These are phyloP conservation scores for Hemiscyllium ocellatum DNA, from an alignment of 2,113 vertebrate species.

Conservation along the genomic window DNA sequence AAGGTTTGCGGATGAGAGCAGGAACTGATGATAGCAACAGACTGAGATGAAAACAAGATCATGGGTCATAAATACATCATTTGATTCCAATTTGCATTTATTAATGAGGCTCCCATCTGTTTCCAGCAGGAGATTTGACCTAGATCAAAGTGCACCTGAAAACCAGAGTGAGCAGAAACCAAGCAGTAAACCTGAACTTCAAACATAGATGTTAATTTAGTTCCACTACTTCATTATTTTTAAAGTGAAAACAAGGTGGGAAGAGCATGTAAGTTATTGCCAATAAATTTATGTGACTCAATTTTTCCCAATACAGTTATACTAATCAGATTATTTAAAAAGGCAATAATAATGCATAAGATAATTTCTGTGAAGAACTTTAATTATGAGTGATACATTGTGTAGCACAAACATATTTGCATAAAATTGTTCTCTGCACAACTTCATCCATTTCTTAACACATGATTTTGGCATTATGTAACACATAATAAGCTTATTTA, in stretches of 20 bases:
- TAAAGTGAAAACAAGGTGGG: neutral
- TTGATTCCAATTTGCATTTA: conserved; percentile 21
- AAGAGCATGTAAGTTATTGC: neutral
- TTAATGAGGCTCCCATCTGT: conserved; percentile 9
- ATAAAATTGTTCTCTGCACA: neutral
- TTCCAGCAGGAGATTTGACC: neutral
- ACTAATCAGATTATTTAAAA: neutral
- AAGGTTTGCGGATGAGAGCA: neutral
- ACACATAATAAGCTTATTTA: neutral
- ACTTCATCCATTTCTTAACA: neutral
- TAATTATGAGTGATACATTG: neutral
- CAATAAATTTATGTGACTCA: neutral
- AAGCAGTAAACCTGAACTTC: neutral
- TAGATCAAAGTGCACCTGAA: neutral
- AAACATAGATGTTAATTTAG: neutral
- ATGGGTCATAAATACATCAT: conserved; percentile 10
- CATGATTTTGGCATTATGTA: neutral
- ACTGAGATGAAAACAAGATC: neutral
- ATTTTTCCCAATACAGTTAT: neutral
- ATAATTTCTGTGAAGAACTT: neutral
- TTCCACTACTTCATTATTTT: neutral
- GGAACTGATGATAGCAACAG: neutral
- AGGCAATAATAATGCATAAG: neutral
- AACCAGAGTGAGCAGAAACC: neutral
- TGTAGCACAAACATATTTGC: neutral